A percentile compares a stretch with the other conserved stretches of the same genome.
phyloP scores from a whole-genome alignment of 2,888 invertebrate species.

The Sesia bembeciformis region DNA sequence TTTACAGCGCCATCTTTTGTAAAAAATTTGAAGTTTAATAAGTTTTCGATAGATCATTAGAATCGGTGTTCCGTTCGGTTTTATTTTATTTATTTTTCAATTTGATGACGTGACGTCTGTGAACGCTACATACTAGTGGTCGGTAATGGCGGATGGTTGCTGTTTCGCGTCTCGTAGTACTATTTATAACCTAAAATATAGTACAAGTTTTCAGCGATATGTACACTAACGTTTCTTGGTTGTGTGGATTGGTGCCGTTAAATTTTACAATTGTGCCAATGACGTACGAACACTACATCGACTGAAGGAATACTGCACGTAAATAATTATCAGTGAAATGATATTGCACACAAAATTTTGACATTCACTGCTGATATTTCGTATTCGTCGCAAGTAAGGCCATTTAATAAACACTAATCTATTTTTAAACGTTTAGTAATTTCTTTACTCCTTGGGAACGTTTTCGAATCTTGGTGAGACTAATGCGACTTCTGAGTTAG shows the following conservation, averaged over 20 bases:
- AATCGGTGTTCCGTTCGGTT: slow-evolving; percentile 21
- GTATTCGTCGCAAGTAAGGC: slow-evolving; percentile 74
- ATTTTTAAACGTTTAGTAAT: slow-evolving; percentile 75
- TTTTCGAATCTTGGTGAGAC: slow-evolving; percentile 66
- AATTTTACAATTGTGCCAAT: slow-evolving; percentile 66
- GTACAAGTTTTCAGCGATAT: slow-evolving; percentile 75
- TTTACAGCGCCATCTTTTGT: slow-evolving; percentile 36
- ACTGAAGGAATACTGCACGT: slow-evolving; percentile 53
- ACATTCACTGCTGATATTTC: slow-evolving; percentile 73
- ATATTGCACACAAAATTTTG: slow-evolving; percentile 73
- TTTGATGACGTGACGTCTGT: slow-evolving; percentile 67
- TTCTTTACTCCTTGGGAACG: slow-evolving; percentile 69
- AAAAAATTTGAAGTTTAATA: slow-evolving; percentile 6
- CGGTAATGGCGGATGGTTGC: slow-evolving; percentile 73
- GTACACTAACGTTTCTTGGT: slow-evolving; percentile 69
- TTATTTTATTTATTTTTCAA: slow-evolving; percentile 32
- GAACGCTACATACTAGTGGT: slow-evolving; percentile 59
- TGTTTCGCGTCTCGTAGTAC: slow-evolving; percentile 73
- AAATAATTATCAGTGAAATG: slow-evolving; percentile 71
- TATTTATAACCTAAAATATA: slow-evolving; percentile 76
- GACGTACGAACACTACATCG: slow-evolving; percentile 61
- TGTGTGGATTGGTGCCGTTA: slow-evolving; percentile 69
- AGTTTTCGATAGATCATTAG: slow-evolving; percentile 8
- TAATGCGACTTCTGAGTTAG: slow-evolving; percentile 58
- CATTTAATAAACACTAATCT: slow-evolving; percentile 74